These are phyloP conservation scores for Aphelinus certus DNA, from an alignment of 1,140 invertebrate genomes.

Conservation along the genomic window DNA sequence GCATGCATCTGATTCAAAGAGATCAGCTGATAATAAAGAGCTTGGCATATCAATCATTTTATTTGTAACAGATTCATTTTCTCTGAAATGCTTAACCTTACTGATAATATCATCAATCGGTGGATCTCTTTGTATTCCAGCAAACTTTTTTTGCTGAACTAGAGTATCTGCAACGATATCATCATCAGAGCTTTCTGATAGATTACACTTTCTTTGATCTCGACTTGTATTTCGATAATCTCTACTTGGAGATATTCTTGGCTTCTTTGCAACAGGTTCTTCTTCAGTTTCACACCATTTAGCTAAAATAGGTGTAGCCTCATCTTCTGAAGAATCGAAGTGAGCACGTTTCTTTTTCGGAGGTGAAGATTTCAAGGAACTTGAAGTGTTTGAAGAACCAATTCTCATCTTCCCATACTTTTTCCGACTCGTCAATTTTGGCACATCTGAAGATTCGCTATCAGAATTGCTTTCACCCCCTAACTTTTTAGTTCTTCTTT, in stretches of 20 bases:
- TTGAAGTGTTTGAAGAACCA: background rate
- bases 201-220: background rate
- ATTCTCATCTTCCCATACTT: constrained; percentile 2
- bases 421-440: background rate
- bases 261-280: constrained; percentile 19
- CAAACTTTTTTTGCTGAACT: background rate
- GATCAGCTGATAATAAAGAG: constrained; percentile 26
- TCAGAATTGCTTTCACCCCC: constrained; percentile 3
- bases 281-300: constrained; percentile 24
- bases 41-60: constrained; percentile 21
- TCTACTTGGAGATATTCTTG: background rate
- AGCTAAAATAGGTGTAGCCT: constrained; percentile 20
- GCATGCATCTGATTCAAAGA: constrained; percentile 28
- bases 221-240: background rate
- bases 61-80: background rate
- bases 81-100: constrained; percentile 16
- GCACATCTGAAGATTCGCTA: background rate
- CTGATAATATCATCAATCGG: constrained; percentile 18
- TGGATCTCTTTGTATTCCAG: background rate
- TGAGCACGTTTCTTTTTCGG: constrained; percentile 30
- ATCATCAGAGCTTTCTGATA: background rate
- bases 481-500: background rate
- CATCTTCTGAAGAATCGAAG: constrained; percentile 32
- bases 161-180: background rate
- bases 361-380: constrained; percentile 18